Percentiles rank a stretch among this genome's conserved stretches.
These are phyloP conservation scores for Gorsachius magnificus DNA, from an alignment of 2,797 vertebrate genomes.

Conservation along the genomic window DNA sequence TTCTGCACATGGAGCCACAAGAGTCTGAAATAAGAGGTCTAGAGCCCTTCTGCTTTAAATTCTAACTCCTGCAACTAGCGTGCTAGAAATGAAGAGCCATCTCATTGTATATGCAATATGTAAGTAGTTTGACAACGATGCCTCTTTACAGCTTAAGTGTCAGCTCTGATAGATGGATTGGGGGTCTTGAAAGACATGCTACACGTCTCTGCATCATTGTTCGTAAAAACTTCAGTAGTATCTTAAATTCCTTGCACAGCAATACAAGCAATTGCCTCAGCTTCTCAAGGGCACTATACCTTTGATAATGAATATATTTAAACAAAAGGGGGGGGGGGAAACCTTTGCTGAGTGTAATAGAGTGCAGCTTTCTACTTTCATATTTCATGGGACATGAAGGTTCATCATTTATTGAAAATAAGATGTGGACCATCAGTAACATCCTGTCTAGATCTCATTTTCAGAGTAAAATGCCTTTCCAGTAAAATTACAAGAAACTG, in stretches of 20 bases:
- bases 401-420: conserved; percentile 71
- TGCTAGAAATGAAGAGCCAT: conserved; percentile 28
- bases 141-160: conserved; percentile 29
- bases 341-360: conserved; percentile 40
- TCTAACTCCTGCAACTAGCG: neutral
- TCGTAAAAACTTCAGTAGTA: conserved; percentile 42
- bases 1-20: neutral
- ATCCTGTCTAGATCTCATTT: conserved; percentile 46
- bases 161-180: conserved; percentile 46
- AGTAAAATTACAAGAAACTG: conserved; percentile 5
- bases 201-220: conserved; percentile 23
- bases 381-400: conserved; percentile 52
- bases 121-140: conserved; percentile 54
- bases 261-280: conserved; percentile 25
- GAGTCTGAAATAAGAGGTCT: conserved; percentile 10
- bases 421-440: conserved; percentile 39
- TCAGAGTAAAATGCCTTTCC: conserved; percentile 29
- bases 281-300: conserved; percentile 67
- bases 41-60: conserved; percentile 42
- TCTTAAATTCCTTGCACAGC: conserved; percentile 68
- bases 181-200: conserved; percentile 40
- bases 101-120: conserved; percentile 50
- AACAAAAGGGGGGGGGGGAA: neutral
- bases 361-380: conserved; percentile 50
- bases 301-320: conserved; percentile 68